Evolutionary conservation across 1,140 invertebrate species (phyloP), one percentile per base, ranked within the genome.

Genomic region (Drosophila ogumai): DNA sequence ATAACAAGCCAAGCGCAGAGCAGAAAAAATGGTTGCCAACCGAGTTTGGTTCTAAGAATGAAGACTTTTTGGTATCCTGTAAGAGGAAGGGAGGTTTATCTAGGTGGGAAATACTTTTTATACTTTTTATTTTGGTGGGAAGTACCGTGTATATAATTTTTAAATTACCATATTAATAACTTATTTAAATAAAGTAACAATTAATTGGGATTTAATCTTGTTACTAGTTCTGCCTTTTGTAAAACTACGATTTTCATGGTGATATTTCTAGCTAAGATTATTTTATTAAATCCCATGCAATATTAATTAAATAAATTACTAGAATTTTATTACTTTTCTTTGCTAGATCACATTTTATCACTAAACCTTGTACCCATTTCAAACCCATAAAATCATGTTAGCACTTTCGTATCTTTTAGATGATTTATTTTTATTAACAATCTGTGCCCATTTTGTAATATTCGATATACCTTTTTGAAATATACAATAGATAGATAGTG

Each of bases 1-100:
- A 88, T 88, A 88, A 88, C 85, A 88, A 88, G 84, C 82, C 75
- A 84, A 79, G 63, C 76, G 40, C 54, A 77, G 52, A 75, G 44
- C 60, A 66, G 36, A 74, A 66, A 64, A 58, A 84, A 68, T 57
- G 52, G 46, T 44, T 50, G 77, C 60, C 71, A 72, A 64, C 17
- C n/a, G 15, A 5, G 22, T 5, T 13, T 13, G 15, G 10, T 15
- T 17, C 8, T 10, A 22, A 15, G 15, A 31, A 31, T 17, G 9
- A 25, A 38, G 59, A 75, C 71, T 50, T 22, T 7, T 13, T n/a
- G n/a, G 38, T 75, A 75, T 56, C 72, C 50, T 32, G 32, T 57
- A 66, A 31, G n/a, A 3, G 3, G 19, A 15, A n/a, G 10, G 17
- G 2, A n/a, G 9, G 7, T 28, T 28, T 28, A 28, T 28, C 25